Conservation (phyloP, 2,888 invertebrate genomes). For the Cephus spinipes region DNA sequence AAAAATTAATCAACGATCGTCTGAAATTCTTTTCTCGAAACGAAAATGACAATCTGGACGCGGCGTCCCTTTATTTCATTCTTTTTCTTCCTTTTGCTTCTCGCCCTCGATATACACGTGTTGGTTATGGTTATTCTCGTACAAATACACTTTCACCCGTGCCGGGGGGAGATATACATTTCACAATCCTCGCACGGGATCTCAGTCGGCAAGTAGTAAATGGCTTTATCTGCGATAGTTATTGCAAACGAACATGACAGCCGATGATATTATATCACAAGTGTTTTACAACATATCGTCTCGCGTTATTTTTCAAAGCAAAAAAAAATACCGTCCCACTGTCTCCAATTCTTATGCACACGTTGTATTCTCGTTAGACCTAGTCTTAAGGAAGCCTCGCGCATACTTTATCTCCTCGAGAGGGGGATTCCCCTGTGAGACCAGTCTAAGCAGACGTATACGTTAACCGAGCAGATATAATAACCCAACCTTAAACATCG, state of each 20-base stretch:
- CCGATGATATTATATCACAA: not conserved
- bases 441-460: not conserved
- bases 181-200: no score
- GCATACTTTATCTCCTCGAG: not conserved
- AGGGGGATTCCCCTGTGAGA: not conserved
- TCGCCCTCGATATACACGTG: no score
- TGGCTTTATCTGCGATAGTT: no score
- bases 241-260: no score
- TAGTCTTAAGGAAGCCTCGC: not conserved
- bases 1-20: no score
- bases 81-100: no score
- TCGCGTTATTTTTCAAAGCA: not conserved
- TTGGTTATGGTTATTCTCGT: not conserved
- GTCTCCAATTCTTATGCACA: not conserved
- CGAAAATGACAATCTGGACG: no score
- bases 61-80: no score
- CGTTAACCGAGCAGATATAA: not conserved
- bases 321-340: not conserved
- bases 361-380: not conserved
- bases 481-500: not conserved
- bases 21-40: no score
- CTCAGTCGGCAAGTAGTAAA: no score
- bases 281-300: not conserved
- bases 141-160: not conserved
- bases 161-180: no score